Conservation (phyloP, 2,113 vertebrate species). For the Phylloscopus trochiloides region DNA sequence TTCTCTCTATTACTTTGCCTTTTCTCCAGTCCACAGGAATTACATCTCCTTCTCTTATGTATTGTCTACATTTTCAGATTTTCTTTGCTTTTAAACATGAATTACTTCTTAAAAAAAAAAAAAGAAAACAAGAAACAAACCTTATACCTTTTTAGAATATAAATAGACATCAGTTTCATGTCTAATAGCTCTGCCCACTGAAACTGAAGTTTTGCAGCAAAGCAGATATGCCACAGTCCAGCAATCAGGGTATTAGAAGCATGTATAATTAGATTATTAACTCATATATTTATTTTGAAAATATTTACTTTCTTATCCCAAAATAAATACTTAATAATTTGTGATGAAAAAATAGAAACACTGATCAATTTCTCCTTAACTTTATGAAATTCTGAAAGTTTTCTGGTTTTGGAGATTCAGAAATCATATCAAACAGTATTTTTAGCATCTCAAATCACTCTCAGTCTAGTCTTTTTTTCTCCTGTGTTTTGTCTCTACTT, state of each 20-base stretch:
- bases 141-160: neutral
- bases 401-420: neutral
- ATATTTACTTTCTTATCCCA: neutral
- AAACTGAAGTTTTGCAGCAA: neutral
- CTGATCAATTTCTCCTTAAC: neutral
- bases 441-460: neutral
- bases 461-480: neutral
- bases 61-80: neutral
- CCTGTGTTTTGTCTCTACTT: neutral
- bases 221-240: neutral
- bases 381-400: neutral
- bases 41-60: neutral
- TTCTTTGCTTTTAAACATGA: neutral
- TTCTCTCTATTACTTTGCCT: neutral
- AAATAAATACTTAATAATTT: neutral
- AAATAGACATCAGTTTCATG: neutral
- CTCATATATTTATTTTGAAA: neutral
- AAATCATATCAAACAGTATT: neutral
- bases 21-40: neutral
- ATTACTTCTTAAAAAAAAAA: neutral
- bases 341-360: neutral
- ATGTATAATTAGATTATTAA: neutral
- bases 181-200: neutral
- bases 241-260: neutral
- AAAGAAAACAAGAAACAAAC: neutral